Conservation (phyloP, 2,797 vertebrate genomes). For the Phoebastria nigripes region DNA sequence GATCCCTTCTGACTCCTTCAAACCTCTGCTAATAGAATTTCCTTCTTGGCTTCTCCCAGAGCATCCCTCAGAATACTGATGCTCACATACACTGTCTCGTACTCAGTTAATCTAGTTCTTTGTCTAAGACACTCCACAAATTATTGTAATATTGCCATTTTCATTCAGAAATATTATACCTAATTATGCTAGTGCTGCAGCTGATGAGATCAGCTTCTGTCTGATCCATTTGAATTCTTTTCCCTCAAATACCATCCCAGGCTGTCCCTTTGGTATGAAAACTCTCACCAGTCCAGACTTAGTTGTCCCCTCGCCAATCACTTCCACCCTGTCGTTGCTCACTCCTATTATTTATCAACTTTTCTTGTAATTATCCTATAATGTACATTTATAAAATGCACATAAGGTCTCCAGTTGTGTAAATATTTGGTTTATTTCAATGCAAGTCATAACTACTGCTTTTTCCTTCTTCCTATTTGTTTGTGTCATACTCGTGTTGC, state of each 20-base stretch:
- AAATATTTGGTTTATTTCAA: not conserved
- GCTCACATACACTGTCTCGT: not conserved
- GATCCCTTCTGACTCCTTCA: not conserved
- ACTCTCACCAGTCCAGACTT: not conserved
- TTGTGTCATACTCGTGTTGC: not conserved
- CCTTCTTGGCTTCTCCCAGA: not conserved
- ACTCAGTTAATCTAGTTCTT: not conserved
- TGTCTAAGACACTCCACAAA: not conserved
- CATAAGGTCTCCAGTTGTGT: not conserved
- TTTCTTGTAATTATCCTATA: not conserved
- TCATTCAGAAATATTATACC: conserved; percentile 3
- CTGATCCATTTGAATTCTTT: not conserved
- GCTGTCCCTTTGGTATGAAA: not conserved
- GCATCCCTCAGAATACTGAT: not conserved
- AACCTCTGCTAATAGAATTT: not conserved
- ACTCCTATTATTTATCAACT: not conserved
- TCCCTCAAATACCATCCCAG: not conserved
- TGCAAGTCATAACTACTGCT: not conserved
- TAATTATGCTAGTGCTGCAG: not conserved
- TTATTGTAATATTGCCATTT: not conserved
- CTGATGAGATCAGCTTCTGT: not conserved
- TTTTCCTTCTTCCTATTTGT: not conserved
- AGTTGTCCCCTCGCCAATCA: not conserved
- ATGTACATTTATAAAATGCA: not conserved
- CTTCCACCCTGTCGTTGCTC: not conserved